Percentiles rank a stretch among this genome's conserved stretches.
phyloP scores from a whole-genome alignment of 2,113 vertebrate species.

The Notechis scutatus region DNA sequence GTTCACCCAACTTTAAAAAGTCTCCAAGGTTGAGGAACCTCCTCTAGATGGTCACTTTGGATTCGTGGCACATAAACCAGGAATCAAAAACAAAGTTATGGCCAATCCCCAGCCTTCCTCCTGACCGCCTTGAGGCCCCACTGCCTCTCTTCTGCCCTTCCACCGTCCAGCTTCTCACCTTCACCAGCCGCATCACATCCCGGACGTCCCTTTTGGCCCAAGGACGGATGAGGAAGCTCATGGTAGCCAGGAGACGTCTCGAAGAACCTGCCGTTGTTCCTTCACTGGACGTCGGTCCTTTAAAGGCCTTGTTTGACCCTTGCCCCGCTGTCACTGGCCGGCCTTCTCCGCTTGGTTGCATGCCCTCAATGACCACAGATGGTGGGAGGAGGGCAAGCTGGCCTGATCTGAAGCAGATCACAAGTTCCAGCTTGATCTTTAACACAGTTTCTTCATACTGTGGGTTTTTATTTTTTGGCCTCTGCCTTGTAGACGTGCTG shows the following conservation, averaged over 20 bases:
- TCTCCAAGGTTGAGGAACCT: not conserved
- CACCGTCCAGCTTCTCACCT: not conserved
- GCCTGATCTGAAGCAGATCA: not conserved
- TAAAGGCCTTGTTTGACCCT: not conserved
- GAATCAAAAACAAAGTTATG: not conserved
- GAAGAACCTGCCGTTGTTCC: not conserved
- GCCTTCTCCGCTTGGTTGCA: not conserved
- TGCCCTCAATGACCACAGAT: not conserved
- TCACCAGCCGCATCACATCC: not conserved
- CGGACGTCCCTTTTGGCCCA: not conserved
- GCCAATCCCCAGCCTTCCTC: not conserved
- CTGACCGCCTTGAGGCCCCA: not conserved
- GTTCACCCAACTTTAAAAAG: not conserved
- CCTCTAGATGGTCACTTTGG: not conserved
- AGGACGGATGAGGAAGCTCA: not conserved
- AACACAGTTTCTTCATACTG: not conserved
- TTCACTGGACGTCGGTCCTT: not conserved
- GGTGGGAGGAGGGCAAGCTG: not conserved
- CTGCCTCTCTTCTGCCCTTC: not conserved
- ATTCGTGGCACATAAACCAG: not conserved
- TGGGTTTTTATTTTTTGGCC: fast-evolving
- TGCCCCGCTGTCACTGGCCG: not conserved
- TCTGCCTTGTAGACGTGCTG: too few species aligned
- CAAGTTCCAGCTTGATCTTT: not conserved
- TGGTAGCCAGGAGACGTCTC: not conserved